A percentile compares a stretch with the other conserved stretches of the same genome.
Evolutionary conservation across 1,140 invertebrate genomes (phyloP).

Genomic region (Eciton burchellii): DNA sequence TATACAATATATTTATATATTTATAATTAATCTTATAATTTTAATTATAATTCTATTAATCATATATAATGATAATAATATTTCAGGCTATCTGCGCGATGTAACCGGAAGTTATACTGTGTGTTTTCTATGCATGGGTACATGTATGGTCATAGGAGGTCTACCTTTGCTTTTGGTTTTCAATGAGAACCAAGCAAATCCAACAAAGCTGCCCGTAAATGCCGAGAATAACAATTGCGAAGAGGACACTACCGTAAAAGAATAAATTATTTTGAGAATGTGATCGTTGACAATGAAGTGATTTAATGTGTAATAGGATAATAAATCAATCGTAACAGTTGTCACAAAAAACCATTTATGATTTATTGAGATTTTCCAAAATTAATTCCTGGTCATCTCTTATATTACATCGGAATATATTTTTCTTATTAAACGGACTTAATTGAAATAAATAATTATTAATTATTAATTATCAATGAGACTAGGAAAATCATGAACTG

Average conservation of each 20-base stretch:
- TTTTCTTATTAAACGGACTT: not conserved
- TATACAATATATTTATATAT: not conserved
- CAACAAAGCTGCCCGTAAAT: constrained; percentile 80
- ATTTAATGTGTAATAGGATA: constrained; percentile 73
- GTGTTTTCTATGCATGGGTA: constrained; percentile 91
- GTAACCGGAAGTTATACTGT: constrained; percentile 89
- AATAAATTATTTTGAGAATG: constrained; percentile 76
- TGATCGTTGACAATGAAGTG: constrained; percentile 65
- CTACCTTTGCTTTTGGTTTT: constrained; percentile 87
- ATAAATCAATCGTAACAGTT: constrained; percentile 74
- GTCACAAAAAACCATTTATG: constrained; percentile 48
- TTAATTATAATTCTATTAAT: not conserved
- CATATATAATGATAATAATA: constrained; percentile 7
- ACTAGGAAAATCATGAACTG: no score
- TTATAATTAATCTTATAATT: constrained; percentile 1
- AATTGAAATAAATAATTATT: constrained; percentile 25
- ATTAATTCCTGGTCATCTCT: not conserved
- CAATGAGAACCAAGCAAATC: constrained; percentile 74
- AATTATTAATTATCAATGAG: constrained; percentile 5
- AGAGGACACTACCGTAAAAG: constrained; percentile 68
- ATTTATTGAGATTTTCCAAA: constrained; percentile 17
- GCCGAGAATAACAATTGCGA: constrained; percentile 70
- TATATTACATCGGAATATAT: not conserved
- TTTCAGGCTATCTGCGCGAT: constrained; percentile 88
- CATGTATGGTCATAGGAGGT: constrained; percentile 90